Evolutionary conservation across 2,888 invertebrate species (phyloP).

Genomic region (Hirtodrosophila alboralis): DNA sequence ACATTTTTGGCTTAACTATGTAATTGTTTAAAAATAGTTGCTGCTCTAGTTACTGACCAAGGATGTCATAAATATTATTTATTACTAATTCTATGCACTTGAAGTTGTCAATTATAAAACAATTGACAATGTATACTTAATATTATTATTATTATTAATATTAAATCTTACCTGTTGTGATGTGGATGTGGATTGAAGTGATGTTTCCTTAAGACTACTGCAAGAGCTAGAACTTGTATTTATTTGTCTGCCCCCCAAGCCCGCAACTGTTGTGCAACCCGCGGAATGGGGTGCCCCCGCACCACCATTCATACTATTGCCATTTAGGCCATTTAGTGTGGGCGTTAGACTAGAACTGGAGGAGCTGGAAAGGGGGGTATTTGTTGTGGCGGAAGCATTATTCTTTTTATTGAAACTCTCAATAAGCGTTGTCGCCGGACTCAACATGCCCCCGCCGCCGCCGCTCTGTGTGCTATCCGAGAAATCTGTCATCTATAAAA

Average conservation of each 20-base stretch:
- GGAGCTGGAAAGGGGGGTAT: slow-evolving; percentile 67
- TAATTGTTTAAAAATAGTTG: slow-evolving; percentile 51
- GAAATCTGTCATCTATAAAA: slow-evolving; percentile 84
- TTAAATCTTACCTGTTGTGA: slow-evolving; percentile 82
- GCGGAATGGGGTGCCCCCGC: slow-evolving; percentile 34
- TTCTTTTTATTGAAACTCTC: slow-evolving; percentile 90
- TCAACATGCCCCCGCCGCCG: slow-evolving; percentile 81
- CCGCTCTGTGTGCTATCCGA: slow-evolving; percentile 84
- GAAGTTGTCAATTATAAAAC: slow-evolving; percentile 14
- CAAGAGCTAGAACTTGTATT: slow-evolving; percentile 82
- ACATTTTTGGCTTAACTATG: slow-evolving; percentile 33
- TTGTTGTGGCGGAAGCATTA: slow-evolving; percentile 32
- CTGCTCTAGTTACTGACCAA: slow-evolving; percentile 4
- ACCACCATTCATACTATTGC: slow-evolving; percentile 30
- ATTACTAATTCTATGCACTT: not conserved
- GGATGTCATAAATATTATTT: slow-evolving; percentile 21
- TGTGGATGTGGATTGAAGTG: slow-evolving; percentile 80
- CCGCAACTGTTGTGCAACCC: slow-evolving; percentile 46
- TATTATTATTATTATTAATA: not conserved
- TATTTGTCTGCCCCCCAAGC: slow-evolving; percentile 67
- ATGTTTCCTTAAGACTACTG: slow-evolving; percentile 85
- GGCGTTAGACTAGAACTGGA: slow-evolving; percentile 35
- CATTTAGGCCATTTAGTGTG: slow-evolving; percentile 37
- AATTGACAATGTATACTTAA: slow-evolving; percentile 26
- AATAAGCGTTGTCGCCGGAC: slow-evolving; percentile 88